Percentiles rank a stretch among this genome's conserved stretches.
Conservation (phyloP, 2,888 invertebrate genomes). For the Saturnia pavonia region DNA sequence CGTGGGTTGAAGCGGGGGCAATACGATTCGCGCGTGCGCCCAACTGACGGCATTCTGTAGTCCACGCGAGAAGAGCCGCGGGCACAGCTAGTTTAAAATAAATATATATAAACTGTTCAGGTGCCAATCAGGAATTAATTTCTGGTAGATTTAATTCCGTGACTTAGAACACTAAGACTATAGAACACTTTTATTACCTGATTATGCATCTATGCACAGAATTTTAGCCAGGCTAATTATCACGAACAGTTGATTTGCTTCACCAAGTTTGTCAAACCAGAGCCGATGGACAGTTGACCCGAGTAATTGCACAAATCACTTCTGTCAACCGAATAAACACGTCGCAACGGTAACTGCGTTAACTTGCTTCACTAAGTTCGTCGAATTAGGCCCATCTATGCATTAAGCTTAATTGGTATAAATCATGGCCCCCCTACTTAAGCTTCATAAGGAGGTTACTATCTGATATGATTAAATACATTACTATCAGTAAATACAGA, state of each 20-base stretch:
- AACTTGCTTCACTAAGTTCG: background rate
- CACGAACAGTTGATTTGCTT: background rate
- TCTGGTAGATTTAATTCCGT: no score
- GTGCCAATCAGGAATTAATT: background rate
- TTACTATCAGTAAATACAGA: background rate
- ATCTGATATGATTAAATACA: background rate
- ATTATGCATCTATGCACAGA: no score
- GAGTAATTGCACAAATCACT: slow-evolving; percentile 4
- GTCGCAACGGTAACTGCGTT: background rate
- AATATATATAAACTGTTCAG: background rate
- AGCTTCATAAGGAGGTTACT: background rate
- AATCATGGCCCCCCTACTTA: background rate
- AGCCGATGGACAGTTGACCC: background rate
- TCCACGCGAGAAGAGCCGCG: no score
- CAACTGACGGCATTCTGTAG: no score
- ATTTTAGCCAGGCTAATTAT: background rate
- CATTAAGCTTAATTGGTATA: background rate
- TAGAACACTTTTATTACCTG: no score
- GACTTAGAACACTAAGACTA: no score
- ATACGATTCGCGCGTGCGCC: no score
- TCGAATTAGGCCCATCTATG: background rate
- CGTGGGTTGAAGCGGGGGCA: no score
- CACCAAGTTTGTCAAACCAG: background rate
- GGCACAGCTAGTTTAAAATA: no score
- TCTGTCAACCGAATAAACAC: background rate